A percentile compares a stretch with the other conserved stretches of the same genome.
Conservation (phyloP, 2,888 invertebrate genomes). For the Sisyra nigra region DNA sequence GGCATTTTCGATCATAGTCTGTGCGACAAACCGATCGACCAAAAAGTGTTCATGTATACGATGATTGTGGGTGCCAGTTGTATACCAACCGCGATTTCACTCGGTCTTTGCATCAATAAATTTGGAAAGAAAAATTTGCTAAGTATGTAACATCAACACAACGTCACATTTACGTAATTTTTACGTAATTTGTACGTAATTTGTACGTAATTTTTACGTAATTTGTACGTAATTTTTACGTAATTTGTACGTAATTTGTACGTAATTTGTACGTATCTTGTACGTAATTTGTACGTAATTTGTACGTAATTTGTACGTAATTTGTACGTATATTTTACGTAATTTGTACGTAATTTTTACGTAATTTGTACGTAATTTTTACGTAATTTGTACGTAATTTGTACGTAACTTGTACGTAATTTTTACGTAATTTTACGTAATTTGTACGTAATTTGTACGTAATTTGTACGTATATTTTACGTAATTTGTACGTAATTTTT, state of each 20-base stretch:
- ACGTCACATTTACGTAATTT: not conserved
- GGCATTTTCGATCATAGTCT: conserved; percentile 8
- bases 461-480: too few species aligned
- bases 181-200: not conserved
- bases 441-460: conserved; percentile 10
- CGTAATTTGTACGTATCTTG: too few species aligned
- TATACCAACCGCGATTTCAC: conserved; percentile 35
- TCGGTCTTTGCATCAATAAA: conserved; percentile 39
- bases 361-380: too few species aligned
- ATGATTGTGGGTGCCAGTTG: conserved; percentile 39
- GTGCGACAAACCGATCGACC: conserved; percentile 27
- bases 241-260: conserved; percentile 12
- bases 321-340: too few species aligned
- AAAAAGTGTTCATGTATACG: conserved; percentile 36
- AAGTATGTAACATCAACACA: conserved; percentile 24
- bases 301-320: too few species aligned
- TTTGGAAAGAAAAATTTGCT: conserved; percentile 39
- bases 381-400: conserved; percentile 12
- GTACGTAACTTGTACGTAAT: too few species aligned
- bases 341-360: conserved; percentile 11
- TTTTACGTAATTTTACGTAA: too few species aligned
- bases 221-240: too few species aligned
- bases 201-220: not conserved
- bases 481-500: conserved; percentile 12
- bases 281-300: conserved; percentile 12